These are phyloP conservation scores for Nasonia giraulti DNA, from an alignment of 1,140 invertebrate species.

Conservation along the genomic window DNA sequence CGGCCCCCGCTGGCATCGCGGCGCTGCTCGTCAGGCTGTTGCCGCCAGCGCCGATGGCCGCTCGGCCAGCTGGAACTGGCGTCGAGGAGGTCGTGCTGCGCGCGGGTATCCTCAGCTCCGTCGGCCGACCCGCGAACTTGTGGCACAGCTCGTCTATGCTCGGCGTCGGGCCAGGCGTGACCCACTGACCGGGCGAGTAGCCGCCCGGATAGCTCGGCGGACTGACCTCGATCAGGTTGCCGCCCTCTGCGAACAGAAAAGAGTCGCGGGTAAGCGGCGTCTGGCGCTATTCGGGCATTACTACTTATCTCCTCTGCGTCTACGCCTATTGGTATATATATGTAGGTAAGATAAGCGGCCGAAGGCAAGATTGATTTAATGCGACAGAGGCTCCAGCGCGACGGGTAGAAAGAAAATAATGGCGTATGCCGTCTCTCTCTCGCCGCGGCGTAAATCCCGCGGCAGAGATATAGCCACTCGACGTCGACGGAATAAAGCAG, in stretches of 20 bases:
- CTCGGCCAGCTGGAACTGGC: conserved; percentile 52
- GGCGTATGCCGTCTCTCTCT: too few relatives aligned
- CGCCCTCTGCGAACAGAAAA: conserved; percentile 64
- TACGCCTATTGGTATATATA: too few relatives aligned
- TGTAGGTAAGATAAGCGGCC: too few relatives aligned
- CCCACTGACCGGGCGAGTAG: conserved; percentile 69
- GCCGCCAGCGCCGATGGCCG: conserved; percentile 56
- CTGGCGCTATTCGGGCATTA: too few relatives aligned
- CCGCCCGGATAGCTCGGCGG: conserved; percentile 70
- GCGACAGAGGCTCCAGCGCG: too few relatives aligned
- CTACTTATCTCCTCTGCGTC: too few relatives aligned
- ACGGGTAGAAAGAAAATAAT: not conserved
- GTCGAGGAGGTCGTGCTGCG: conserved; percentile 61
- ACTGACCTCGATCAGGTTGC: conserved; percentile 69
- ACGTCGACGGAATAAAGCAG: not conserved
- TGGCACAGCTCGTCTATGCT: conserved; percentile 73
- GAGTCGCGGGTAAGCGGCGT: not conserved
- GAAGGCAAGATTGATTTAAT: too few relatives aligned
- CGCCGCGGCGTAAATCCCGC: too few relatives aligned
- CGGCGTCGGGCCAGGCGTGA: conserved; percentile 70
- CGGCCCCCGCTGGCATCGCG: conserved; percentile 41
- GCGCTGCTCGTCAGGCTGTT: not conserved
- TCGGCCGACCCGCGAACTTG: conserved; percentile 68
- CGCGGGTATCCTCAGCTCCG: conserved; percentile 70
- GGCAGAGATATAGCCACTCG: not conserved